Evolutionary conservation across 1,140 invertebrate genomes (phyloP), one percentile per base, ranked within the genome.

Genomic region (Pseudomyrmex concolor): DNA sequence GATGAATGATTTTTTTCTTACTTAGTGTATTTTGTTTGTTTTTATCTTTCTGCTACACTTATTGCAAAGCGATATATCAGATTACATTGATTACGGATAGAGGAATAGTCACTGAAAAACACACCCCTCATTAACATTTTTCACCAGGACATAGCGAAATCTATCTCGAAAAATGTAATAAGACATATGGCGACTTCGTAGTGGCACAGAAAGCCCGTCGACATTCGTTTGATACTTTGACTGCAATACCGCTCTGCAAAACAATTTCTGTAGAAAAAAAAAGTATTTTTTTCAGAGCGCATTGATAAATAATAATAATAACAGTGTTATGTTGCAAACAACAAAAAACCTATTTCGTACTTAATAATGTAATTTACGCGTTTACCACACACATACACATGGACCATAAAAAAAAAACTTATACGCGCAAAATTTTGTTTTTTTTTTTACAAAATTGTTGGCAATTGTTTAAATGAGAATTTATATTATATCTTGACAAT

Each of bases 21-120:
- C 74, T 80, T 84, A 86, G 85, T 70, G 19, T 86, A 87, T 87
- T 91, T 73, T 63, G 90, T 93, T 94, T 91, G 91, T 93, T 94
- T 92, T 92, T 92, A 92, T 92, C 89, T 93, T 94, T 92, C 86
- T 92, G 90, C 71, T 89, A 91, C 85, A 81, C 89, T 90, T 89
- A 64, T 76, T 76, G 91, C 84, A 84, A 71, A 76, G 50, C 74
- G 10, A 84, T 87, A 55, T 68, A 70, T 73, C 70, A 64, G 74
- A 80, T 70, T 87, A 63, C 34, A 83, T 70, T 45, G 45, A 80
- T 84, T 63, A 64, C 55, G 12, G 72, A 74, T 84, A 59, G 57
- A 84, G 67, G 17, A 59, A 66, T 34, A 34, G 62, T 34, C 34
- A 34, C 34, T 19, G 9, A 66, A 54, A 34, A 34, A 34, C 34